Percentiles rank a stretch among this genome's conserved stretches.
Evolutionary conservation across 2,113 vertebrate species (phyloP).

Genomic region (Phainopepla nitens): DNA sequence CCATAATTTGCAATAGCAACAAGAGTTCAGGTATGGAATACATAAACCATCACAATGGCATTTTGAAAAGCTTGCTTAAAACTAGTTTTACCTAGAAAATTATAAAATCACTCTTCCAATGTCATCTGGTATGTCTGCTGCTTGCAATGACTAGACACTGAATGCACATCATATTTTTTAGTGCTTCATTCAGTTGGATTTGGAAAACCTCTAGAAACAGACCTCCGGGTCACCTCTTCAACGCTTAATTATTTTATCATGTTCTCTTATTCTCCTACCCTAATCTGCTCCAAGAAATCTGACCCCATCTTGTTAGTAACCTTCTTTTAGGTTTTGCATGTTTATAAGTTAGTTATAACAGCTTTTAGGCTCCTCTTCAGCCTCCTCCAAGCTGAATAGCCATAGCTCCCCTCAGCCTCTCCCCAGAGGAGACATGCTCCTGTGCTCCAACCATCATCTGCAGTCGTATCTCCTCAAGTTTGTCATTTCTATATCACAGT

Average conservation of each 20-base stretch:
- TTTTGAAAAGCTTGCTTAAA: background rate
- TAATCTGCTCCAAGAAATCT: background rate
- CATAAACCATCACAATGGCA: background rate
- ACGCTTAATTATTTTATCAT: background rate
- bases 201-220: background rate
- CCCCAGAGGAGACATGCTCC: background rate
- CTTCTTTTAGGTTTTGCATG: background rate
- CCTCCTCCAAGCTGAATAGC: background rate
- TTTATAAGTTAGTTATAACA: background rate
- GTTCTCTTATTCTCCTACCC: background rate
- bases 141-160: background rate
- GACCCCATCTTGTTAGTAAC: background rate
- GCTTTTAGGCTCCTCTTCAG: background rate
- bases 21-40: background rate
- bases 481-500: background rate
- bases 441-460: background rate
- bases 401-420: background rate
- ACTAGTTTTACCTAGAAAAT: background rate
- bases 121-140: background rate
- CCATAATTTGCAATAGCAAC: background rate
- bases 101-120: background rate
- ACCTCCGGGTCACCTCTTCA: background rate
- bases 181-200: background rate
- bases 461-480: accelerated
- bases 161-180: background rate